Percentiles rank a stretch among this genome's conserved stretches.
These are phyloP conservation scores for Scomber scombrus DNA, from an alignment of 2,113 vertebrate species.

Conservation along the genomic window DNA sequence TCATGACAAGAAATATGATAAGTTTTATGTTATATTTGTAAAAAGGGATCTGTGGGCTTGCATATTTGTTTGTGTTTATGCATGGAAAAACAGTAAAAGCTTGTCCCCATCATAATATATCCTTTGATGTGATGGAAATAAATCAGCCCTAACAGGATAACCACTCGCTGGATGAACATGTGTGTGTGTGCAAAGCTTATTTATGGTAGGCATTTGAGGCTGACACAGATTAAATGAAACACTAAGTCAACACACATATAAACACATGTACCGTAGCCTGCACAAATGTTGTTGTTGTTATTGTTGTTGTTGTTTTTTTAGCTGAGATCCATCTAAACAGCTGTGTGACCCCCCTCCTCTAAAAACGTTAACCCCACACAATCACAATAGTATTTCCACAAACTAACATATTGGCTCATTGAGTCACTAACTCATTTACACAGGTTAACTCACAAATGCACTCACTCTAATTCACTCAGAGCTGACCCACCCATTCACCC, in stretches of 20 bases:
- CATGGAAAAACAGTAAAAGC: constrained; percentile 10
- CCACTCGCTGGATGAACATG: constrained; percentile 19
- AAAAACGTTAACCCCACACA: background rate
- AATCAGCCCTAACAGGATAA: constrained; percentile 53
- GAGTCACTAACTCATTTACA: constrained; percentile 23
- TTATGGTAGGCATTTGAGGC: constrained; percentile 24
- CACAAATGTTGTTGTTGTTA: background rate
- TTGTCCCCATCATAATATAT: constrained; percentile 22
- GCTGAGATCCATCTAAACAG: constrained; percentile 26
- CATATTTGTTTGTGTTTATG: background rate
- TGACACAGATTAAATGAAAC: constrained; percentile 54
- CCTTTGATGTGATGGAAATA: constrained; percentile 42
- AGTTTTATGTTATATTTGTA: background rate
- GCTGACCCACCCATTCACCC: constrained; percentile 4
- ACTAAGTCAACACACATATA: constrained; percentile 17
- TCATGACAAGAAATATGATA: constrained; percentile 6
- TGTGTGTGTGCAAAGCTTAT: constrained; percentile 27
- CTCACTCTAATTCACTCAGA: constrained; percentile 25
- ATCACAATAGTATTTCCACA: background rate
- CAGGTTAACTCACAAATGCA: constrained; percentile 30
- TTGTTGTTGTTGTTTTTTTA: background rate
- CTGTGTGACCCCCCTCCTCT: background rate
- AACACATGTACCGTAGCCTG: constrained; percentile 1
- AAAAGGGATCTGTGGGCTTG: background rate
- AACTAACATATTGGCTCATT: background rate